Percentiles rank a stretch among this genome's conserved stretches.
Conservation (phyloP, 1,140 invertebrate genomes). For the Mercenaria mercenaria region DNA sequence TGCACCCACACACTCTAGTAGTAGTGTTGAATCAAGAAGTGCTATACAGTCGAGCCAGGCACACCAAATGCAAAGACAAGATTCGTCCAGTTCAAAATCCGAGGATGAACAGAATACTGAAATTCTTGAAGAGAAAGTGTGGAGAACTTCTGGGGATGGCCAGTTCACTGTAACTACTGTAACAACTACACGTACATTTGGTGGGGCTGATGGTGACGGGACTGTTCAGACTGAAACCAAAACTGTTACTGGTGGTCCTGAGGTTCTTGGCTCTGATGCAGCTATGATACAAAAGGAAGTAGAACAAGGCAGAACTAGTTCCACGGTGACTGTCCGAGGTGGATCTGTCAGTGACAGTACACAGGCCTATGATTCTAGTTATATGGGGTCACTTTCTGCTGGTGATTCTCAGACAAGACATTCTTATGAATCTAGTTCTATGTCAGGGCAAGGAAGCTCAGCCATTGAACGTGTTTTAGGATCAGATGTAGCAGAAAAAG, state of each 20-base stretch:
- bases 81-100: slow-evolving; percentile 12
- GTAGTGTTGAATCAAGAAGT: background rate
- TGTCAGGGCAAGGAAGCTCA: background rate
- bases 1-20: background rate
- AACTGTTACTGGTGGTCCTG: slow-evolving; percentile 66
- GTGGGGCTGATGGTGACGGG: slow-evolving; percentile 23
- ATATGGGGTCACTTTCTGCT: background rate
- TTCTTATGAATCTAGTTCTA: background rate
- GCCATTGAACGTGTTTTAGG: slow-evolving; percentile 59
- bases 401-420: no score
- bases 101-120: slow-evolving; percentile 63
- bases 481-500: slow-evolving; percentile 21
- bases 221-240: slow-evolving; percentile 51
- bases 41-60: background rate
- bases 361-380: background rate
- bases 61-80: background rate
- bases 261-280: slow-evolving; percentile 58
- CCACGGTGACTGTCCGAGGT: background rate
- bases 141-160: slow-evolving; percentile 64
- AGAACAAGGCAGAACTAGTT: slow-evolving; percentile 39
- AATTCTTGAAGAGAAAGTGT: slow-evolving; percentile 72
- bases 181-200: slow-evolving; percentile 59
- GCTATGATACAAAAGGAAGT: slow-evolving; percentile 61
- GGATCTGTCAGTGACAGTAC: slow-evolving; percentile 8
- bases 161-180: slow-evolving; percentile 72